Conservation (phyloP, 2,113 vertebrate genomes). For the Notiomystis cincta region DNA sequence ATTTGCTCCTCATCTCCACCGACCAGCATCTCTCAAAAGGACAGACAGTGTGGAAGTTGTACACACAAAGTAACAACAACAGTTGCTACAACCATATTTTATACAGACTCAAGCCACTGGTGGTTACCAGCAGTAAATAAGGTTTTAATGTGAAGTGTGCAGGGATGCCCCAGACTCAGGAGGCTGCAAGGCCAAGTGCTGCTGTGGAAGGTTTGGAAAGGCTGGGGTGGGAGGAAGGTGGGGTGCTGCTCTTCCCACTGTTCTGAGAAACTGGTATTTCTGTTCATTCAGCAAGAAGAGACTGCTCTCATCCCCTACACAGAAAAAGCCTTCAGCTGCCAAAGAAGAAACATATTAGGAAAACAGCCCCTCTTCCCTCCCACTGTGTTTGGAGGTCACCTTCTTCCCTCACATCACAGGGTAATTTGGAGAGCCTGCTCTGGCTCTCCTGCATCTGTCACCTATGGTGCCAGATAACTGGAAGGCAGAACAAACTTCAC, state of each 20-base stretch:
- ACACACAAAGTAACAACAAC: not conserved
- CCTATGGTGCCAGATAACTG: not conserved
- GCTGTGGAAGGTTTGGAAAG: not conserved
- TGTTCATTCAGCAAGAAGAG: not conserved
- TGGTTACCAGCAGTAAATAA: not conserved
- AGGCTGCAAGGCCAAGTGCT: not conserved
- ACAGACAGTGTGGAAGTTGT: not conserved
- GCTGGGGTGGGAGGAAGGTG: not conserved
- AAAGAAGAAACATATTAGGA: not conserved
- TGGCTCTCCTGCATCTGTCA: not conserved
- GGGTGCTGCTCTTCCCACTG: not conserved
- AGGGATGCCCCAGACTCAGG: not conserved
- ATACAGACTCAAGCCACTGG: not conserved
- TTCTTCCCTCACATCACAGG: not conserved
- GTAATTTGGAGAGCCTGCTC: not conserved
- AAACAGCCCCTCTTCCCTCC: not conserved
- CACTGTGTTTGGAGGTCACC: constrained; percentile 12
- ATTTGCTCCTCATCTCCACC: not conserved
- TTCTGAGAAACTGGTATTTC: not conserved
- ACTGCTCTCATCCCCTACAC: not conserved
- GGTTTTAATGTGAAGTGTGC: not conserved
- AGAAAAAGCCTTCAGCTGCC: not conserved
- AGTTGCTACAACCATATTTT: not conserved
- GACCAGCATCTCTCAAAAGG: not conserved
- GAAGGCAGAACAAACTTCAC: not conserved